These are phyloP conservation scores for Orussus abietinus DNA, from an alignment of 1,140 invertebrate species.

Conservation along the genomic window DNA sequence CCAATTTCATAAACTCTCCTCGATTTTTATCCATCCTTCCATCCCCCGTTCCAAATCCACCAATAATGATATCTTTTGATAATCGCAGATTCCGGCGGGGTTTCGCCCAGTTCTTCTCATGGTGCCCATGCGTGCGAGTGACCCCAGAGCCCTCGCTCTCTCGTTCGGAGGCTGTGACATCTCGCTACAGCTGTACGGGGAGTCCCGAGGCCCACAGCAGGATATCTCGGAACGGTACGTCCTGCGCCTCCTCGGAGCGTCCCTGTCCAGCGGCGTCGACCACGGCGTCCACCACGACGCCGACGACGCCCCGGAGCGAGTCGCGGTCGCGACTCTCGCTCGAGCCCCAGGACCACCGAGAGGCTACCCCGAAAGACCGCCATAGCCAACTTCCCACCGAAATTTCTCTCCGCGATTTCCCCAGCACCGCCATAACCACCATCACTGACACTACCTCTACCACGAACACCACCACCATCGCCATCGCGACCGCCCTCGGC, in stretches of 20 bases:
- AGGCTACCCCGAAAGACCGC: no score
- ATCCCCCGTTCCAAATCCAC: no score
- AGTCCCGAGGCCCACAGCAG: conserved; percentile 66
- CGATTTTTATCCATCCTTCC: no score
- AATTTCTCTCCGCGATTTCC: no score
- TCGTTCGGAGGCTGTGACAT: conserved; percentile 62
- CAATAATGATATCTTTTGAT: conserved; percentile 11
- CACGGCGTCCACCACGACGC: conserved; percentile 33
- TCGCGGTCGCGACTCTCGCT: no score
- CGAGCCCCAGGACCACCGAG: no score
- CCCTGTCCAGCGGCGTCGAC: conserved; percentile 14
- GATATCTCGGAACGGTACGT: conserved; percentile 68
- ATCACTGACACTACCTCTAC: no score
- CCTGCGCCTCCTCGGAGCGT: conserved; percentile 31
- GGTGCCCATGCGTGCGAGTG: conserved; percentile 70
- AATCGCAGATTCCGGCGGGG: conserved; percentile 76
- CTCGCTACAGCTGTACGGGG: conserved; percentile 66
- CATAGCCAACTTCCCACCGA: no score
- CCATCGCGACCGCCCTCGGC: no score
- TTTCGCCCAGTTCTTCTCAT: conserved; percentile 83
- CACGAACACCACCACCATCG: no score
- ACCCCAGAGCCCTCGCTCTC: conserved; percentile 57
- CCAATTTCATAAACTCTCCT: no score
- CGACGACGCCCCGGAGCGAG: conserved; percentile 32
- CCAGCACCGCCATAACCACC: no score